phyloP scores from a whole-genome alignment of 2,797 vertebrate genomes.

The Tinamus major region DNA sequence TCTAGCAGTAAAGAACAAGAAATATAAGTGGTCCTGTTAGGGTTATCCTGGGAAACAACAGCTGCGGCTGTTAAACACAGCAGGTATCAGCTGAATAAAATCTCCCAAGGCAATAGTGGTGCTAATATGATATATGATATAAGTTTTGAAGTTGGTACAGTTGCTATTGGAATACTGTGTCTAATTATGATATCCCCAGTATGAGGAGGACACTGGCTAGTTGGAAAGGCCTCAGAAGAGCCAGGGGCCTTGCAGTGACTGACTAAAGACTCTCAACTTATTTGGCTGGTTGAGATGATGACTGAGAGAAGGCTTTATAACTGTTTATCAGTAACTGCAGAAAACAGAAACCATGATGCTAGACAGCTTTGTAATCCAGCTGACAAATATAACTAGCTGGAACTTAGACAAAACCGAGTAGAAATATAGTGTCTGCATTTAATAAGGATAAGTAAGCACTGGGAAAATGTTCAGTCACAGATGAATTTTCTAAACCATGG shows the following conservation, averaged over 20 bases:
- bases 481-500: accelerated
- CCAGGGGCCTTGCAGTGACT: neutral
- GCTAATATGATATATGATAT: neutral
- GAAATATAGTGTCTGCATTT: neutral
- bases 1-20: neutral
- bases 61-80: neutral
- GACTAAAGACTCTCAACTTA: neutral
- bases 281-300: neutral
- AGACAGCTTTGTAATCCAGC: neutral
- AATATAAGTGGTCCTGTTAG: neutral
- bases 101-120: neutral
- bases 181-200: neutral
- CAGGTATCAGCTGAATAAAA: neutral
- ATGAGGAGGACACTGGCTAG: neutral
- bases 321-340: neutral
- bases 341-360: neutral
- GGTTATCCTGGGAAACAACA: neutral
- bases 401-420: neutral
- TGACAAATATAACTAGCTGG: neutral
- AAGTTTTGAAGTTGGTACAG: neutral
- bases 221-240: neutral
- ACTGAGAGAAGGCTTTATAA: neutral
- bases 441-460: neutral
- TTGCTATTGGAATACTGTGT: neutral
- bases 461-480: neutral